Evolutionary conservation across 1,140 invertebrate species (phyloP).

Genomic region (Eupeodes corollae): DNA sequence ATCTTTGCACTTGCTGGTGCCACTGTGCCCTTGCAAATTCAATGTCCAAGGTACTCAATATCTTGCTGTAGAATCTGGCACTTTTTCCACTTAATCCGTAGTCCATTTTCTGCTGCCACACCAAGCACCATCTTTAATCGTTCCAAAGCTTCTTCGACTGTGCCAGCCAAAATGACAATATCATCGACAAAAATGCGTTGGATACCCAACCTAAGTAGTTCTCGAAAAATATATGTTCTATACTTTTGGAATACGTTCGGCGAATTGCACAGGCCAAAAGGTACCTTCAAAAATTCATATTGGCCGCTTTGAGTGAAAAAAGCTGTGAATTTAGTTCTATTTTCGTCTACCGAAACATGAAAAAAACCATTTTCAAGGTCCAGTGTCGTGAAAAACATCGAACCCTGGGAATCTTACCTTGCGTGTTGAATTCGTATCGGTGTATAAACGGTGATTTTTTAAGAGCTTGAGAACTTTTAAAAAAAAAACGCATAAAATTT

Average conservation of each 20-base stretch:
- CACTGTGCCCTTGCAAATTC: constrained; percentile 19
- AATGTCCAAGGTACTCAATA: constrained; percentile 29
- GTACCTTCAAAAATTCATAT: constrained; percentile 42
- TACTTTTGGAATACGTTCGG: constrained; percentile 22
- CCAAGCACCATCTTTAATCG: constrained; percentile 14
- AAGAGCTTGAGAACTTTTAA: too few species aligned
- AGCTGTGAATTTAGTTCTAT: constrained; percentile 21
- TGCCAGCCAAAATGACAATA: constrained; percentile 16
- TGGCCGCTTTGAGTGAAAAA: constrained; percentile 35
- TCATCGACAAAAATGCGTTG: constrained; percentile 22
- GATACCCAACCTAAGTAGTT: constrained; percentile 20
- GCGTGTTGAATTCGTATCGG: too few species aligned
- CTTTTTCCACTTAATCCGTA: constrained; percentile 35
- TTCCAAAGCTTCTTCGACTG: constrained; percentile 8
- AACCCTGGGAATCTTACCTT: too few species aligned
- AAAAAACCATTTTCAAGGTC: constrained; percentile 30
- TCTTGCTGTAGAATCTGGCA: constrained; percentile 17
- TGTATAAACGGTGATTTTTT: too few species aligned
- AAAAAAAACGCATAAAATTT: too few species aligned
- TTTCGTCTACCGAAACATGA: constrained; percentile 18
- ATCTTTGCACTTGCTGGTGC: constrained; percentile 18
- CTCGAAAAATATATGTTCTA: constrained; percentile 15
- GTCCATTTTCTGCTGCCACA: constrained; percentile 20
- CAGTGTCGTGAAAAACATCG: constrained; percentile 25
- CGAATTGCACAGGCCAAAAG: constrained; percentile 28